Percentiles rank a stretch among this genome's conserved stretches.
These are phyloP conservation scores for Saccostrea glomerata DNA, from an alignment of 1,140 invertebrate species.

Conservation along the genomic window DNA sequence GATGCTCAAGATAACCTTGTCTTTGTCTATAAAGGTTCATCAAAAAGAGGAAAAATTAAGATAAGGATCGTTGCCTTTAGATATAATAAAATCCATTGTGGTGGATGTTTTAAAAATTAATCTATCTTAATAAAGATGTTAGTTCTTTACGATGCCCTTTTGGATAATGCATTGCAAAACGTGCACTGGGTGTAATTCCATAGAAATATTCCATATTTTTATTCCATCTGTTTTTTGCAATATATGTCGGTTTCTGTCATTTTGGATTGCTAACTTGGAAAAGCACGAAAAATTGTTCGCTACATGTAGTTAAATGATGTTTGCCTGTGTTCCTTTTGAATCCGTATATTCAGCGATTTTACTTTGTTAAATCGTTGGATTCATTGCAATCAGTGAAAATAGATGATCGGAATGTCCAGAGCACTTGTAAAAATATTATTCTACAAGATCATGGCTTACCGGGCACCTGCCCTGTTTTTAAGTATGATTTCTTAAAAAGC, in stretches of 20 bases:
- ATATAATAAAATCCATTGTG: conserved; percentile 38
- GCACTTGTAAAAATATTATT: conserved; percentile 19
- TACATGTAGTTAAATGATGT: not conserved
- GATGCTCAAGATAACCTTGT: conserved; percentile 21
- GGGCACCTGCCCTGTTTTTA: conserved; percentile 4
- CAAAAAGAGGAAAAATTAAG: conserved; percentile 22
- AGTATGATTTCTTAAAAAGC: conserved; percentile 1
- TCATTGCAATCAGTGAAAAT: not conserved
- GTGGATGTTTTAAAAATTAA: conserved; percentile 19
- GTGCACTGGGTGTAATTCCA: conserved; percentile 1
- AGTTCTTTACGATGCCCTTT: conserved; percentile 1
- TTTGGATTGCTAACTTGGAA: not conserved
- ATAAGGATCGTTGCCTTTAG: conserved; percentile 33
- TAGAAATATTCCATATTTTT: not conserved
- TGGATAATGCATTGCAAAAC: conserved; percentile 17
- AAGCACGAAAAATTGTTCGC: not conserved
- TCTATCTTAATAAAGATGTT: conserved; percentile 32
- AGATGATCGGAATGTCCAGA: not conserved
- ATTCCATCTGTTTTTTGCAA: not conserved
- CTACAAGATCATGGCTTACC: not conserved
- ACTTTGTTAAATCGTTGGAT: not conserved
- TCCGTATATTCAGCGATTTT: not conserved
- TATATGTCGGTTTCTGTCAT: not conserved
- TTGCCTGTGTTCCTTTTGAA: not conserved
- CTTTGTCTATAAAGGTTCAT: conserved; percentile 28